Conservation (phyloP, 2,888 invertebrate species). For the Cantharis rufa region DNA sequence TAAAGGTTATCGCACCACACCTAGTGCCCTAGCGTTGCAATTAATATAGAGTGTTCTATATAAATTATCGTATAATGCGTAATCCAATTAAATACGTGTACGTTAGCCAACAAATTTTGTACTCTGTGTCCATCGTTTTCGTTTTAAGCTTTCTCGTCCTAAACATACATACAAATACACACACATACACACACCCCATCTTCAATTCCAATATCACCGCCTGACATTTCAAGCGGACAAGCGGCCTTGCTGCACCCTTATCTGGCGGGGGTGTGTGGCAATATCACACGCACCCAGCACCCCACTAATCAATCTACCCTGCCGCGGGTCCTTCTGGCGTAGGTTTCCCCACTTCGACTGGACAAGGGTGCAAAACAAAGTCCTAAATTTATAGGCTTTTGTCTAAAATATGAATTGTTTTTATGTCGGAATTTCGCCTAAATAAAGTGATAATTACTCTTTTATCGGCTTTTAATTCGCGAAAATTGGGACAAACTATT, state of each 20-base stretch:
- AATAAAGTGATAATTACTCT: not conserved
- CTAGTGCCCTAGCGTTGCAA: not conserved
- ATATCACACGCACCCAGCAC: constrained; percentile 50
- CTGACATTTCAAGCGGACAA: constrained; percentile 42
- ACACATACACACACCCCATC: constrained; percentile 39
- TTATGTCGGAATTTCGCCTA: not conserved
- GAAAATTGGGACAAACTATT: not conserved
- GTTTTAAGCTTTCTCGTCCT: constrained; percentile 42
- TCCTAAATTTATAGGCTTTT: constrained; percentile 29
- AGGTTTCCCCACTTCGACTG: constrained; percentile 34
- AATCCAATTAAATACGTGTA: constrained; percentile 25
- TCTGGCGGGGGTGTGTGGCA: constrained; percentile 46
- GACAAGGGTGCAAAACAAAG: constrained; percentile 36
- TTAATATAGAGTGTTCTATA: not conserved
- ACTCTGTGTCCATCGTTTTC: constrained; percentile 27
- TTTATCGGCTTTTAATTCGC: not conserved
- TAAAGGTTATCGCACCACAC: not conserved
- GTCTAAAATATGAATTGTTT: constrained; percentile 24
- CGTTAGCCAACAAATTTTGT: constrained; percentile 17
- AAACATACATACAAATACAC: constrained; percentile 41
- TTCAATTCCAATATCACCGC: constrained; percentile 39
- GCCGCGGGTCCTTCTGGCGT: constrained; percentile 38
- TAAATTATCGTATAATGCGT: constrained; percentile 9
- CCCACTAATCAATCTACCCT: constrained; percentile 54
- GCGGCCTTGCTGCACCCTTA: constrained; percentile 45